Evolutionary conservation across 2,888 invertebrate genomes (phyloP).

Genomic region (Sphinx pinastri): DNA sequence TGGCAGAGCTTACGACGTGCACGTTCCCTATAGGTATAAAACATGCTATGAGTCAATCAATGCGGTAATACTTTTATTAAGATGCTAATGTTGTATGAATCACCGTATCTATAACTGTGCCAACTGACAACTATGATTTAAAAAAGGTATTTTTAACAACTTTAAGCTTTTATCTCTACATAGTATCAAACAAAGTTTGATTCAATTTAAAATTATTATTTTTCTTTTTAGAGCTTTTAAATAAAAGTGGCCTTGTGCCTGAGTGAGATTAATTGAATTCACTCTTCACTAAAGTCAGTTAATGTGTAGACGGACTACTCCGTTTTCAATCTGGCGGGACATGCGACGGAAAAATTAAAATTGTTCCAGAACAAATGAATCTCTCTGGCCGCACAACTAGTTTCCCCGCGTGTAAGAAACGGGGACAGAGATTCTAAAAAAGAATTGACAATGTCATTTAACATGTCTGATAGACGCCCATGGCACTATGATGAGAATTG

Average conservation of each 20-base stretch:
- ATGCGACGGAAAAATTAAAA: conserved; percentile 7
- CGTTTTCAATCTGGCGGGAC: conserved; percentile 6
- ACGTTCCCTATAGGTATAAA: too few relatives aligned
- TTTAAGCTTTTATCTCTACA: too few relatives aligned
- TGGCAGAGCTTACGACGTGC: too few relatives aligned
- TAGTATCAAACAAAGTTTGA: too few relatives aligned
- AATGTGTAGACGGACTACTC: conserved; percentile 33
- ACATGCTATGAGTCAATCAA: too few relatives aligned
- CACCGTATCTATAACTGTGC: too few relatives aligned
- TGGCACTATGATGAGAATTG: neutral
- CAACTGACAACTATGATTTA: too few relatives aligned
- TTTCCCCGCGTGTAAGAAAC: neutral
- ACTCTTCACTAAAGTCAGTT: conserved; percentile 45
- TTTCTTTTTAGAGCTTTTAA: too few relatives aligned
- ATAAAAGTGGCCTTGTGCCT: neutral
- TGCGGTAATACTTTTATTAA: too few relatives aligned
- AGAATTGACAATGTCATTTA: neutral
- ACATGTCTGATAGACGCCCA: neutral
- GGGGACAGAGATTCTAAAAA: neutral
- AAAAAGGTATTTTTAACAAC: too few relatives aligned
- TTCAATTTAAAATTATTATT: too few relatives aligned
- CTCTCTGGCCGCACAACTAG: neutral
- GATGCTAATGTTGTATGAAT: too few relatives aligned
- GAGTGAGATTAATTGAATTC: conserved; percentile 29
- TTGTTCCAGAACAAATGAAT: conserved; percentile 16